A percentile compares a stretch with the other conserved stretches of the same genome.
Evolutionary conservation across 53 echinoderm and acorn worm species (phyloP).

Genomic region (Hippasteria phrygiana): DNA sequence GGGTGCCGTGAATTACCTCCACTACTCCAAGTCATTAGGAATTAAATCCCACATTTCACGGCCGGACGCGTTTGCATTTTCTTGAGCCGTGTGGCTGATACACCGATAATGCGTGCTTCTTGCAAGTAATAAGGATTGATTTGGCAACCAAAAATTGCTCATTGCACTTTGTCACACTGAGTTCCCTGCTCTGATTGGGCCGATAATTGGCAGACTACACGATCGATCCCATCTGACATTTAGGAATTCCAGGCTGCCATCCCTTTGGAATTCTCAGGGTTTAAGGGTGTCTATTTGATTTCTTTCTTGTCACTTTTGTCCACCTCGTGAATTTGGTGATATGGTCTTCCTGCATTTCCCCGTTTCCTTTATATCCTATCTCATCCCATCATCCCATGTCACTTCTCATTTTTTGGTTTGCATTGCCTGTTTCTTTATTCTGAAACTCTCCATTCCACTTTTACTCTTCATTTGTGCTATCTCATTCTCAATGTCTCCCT

Average conservation of each 20-base stretch:
- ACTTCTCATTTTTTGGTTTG: too few relatives aligned
- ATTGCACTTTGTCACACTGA: not conserved
- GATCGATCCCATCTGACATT: not conserved
- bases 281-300: not conserved
- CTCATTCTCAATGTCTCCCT: too few relatives aligned
- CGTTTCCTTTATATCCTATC: too few relatives aligned
- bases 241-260: not conserved
- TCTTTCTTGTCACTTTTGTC: not conserved
- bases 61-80: constrained; percentile 22
- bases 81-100: constrained; percentile 22
- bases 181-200: not conserved
- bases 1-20: constrained; percentile 1
- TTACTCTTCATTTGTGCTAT: too few relatives aligned
- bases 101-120: not conserved
- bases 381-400: too few relatives aligned
- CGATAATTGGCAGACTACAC: not conserved
- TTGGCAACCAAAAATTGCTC: not conserved
- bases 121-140: constrained; percentile 22
- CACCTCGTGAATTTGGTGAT: too few relatives aligned
- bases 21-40: constrained; percentile 22
- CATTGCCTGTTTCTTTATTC: too few relatives aligned
- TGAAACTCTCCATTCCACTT: too few relatives aligned
- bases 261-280: not conserved
- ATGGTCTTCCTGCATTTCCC: too few relatives aligned
- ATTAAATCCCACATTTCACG: constrained; percentile 51